Evolutionary conservation across 2,113 vertebrate genomes (phyloP).

Genomic region (Leptosomus discolor): DNA sequence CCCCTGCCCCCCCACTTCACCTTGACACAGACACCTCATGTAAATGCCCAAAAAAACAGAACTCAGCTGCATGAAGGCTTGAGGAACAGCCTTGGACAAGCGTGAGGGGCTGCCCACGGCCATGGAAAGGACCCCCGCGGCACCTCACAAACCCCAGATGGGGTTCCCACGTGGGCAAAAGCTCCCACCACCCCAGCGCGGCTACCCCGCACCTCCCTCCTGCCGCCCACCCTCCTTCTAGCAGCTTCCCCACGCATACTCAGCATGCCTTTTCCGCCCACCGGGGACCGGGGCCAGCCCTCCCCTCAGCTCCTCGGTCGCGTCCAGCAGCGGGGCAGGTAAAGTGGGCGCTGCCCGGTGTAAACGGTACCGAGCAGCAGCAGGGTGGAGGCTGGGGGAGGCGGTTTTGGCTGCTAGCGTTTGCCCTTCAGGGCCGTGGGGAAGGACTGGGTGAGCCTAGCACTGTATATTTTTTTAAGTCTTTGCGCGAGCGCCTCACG

Average conservation of each 20-base stretch:
- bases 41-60: fast-evolving
- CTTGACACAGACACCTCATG: fast-evolving
- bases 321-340: too few relatives aligned
- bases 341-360: neutral
- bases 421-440: neutral
- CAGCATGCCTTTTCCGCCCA: fast-evolving
- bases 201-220: fast-evolving
- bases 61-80: fast-evolving
- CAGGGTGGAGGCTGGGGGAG: too few relatives aligned
- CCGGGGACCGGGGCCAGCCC: fast-evolving
- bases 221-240: fast-evolving
- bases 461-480: too few relatives aligned
- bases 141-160: fast-evolving
- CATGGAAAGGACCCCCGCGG: fast-evolving
- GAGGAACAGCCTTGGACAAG: fast-evolving
- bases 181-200: fast-evolving
- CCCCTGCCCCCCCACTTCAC: too few relatives aligned
- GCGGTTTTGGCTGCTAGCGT: fast-evolving
- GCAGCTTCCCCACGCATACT: neutral
- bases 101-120: neutral
- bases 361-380: neutral
- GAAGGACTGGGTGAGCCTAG: fast-evolving
- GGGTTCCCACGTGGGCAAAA: fast-evolving
- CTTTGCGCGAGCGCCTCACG: too few relatives aligned
- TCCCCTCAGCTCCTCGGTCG: fast-evolving